These are phyloP conservation scores for Dolomedes plantarius DNA, from an alignment of 2,888 invertebrate genomes.

Conservation along the genomic window DNA sequence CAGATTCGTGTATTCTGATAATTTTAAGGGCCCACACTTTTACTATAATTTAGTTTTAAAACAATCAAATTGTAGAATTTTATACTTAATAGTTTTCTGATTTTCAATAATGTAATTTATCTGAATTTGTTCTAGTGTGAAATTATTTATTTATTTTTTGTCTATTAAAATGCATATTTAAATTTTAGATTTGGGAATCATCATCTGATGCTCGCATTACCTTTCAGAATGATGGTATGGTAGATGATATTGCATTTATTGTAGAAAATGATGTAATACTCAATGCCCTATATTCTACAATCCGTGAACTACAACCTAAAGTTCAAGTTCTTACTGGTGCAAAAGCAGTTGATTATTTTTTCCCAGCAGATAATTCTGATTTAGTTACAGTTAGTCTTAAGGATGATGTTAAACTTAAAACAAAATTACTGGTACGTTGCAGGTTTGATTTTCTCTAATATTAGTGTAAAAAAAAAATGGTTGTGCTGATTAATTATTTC, in stretches of 20 bases:
- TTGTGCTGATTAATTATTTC: too few relatives aligned
- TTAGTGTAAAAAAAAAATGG: too few relatives aligned
- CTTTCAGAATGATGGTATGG: conserved; percentile 85
- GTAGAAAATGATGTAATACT: conserved; percentile 95
- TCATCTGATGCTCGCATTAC: conserved; percentile 91
- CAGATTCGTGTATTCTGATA: too few relatives aligned
- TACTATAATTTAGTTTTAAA: too few relatives aligned
- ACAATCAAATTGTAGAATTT: too few relatives aligned
- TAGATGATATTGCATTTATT: conserved; percentile 89
- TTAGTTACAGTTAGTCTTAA: conserved; percentile 76
- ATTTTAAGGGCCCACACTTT: too few relatives aligned
- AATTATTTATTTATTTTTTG: too few relatives aligned
- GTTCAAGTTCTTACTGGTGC: conserved; percentile 84
- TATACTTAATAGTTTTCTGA: too few relatives aligned
- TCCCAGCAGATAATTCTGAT: conserved; percentile 73
- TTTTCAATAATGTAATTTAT: too few relatives aligned
- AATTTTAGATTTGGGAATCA: conserved; percentile 92
- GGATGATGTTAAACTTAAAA: conserved; percentile 77
- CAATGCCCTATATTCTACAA: conserved; percentile 83
- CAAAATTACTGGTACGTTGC: conserved; percentile 77
- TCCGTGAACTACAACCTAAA: conserved; percentile 80
- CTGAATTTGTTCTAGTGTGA: too few relatives aligned
- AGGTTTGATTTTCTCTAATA: too few relatives aligned
- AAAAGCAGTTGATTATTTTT: conserved; percentile 82
- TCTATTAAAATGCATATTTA: too few relatives aligned